These are phyloP conservation scores for Sciurus carolinensis DNA, from an alignment of 2,797 vertebrate genomes.

Conservation along the genomic window DNA sequence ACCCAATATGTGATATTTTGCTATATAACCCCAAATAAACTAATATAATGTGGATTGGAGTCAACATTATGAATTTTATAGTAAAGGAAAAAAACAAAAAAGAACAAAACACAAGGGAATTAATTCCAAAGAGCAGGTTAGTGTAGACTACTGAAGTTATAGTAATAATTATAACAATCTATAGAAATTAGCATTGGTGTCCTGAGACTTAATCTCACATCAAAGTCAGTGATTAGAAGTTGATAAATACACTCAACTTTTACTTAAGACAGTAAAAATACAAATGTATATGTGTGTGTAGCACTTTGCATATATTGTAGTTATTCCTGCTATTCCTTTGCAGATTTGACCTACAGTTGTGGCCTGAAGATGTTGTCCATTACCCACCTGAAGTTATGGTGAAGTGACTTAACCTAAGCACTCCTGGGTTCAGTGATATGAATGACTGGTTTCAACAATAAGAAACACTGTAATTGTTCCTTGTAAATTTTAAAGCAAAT, in stretches of 20 bases:
- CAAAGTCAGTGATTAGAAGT: not conserved
- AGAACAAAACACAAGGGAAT: not conserved
- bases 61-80: not conserved
- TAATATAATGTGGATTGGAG: not conserved
- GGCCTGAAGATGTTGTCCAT: not conserved
- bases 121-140: not conserved
- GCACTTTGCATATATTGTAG: not conserved
- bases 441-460: not conserved
- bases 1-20: not conserved
- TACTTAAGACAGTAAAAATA: not conserved
- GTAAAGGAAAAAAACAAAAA: not conserved
- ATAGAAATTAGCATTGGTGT: not conserved
- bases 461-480: not conserved
- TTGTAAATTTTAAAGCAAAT: not conserved
- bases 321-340: not conserved
- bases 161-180: not conserved
- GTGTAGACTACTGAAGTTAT: not conserved
- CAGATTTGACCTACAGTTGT: not conserved
- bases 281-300: not conserved
- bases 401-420: not conserved
- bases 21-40: no score
- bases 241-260: not conserved
- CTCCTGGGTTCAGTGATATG: not conserved
- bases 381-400: not conserved
- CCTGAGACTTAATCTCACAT: not conserved